Conservation (phyloP, 2,113 vertebrate species). For the Gopherus flavomarginatus region DNA sequence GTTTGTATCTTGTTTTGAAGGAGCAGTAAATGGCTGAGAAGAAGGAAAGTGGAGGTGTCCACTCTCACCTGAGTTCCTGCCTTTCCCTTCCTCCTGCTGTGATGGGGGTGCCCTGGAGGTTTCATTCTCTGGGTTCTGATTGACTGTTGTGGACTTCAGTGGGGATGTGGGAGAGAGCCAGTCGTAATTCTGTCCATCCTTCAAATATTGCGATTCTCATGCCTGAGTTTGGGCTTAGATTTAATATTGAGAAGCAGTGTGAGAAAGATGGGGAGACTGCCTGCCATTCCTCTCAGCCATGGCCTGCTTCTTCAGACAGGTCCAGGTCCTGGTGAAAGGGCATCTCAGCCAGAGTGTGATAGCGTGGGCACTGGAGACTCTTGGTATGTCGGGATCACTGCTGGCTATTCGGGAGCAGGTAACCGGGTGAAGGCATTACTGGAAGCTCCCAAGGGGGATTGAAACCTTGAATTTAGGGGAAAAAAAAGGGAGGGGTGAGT, state of each 20-base stretch:
- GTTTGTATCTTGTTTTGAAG: conserved; percentile 58
- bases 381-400: not conserved
- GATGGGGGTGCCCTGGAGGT: not conserved
- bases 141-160: not conserved
- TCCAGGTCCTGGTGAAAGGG: conserved; percentile 20
- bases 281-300: conserved; percentile 52
- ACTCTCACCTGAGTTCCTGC: not conserved
- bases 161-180: not conserved
- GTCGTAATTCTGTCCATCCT: not conserved
- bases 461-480: not conserved
- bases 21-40: conserved; percentile 62
- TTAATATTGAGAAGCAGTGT: not conserved
- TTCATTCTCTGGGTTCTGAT: not conserved
- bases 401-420: conserved; percentile 54
- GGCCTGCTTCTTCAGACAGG: conserved; percentile 58
- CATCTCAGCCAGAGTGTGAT: conserved; percentile 11
- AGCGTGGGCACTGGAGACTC: conserved; percentile 30
- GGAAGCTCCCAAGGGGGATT: not conserved
- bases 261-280: not conserved
- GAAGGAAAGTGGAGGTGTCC: not conserved
- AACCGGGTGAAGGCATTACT: not conserved
- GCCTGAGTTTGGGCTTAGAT: not conserved
- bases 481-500: not conserved
- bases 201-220: not conserved
- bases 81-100: not conserved